phyloP scores from a whole-genome alignment of 92 coral and sea anemone species.

The Phenganax subtilis region DNA sequence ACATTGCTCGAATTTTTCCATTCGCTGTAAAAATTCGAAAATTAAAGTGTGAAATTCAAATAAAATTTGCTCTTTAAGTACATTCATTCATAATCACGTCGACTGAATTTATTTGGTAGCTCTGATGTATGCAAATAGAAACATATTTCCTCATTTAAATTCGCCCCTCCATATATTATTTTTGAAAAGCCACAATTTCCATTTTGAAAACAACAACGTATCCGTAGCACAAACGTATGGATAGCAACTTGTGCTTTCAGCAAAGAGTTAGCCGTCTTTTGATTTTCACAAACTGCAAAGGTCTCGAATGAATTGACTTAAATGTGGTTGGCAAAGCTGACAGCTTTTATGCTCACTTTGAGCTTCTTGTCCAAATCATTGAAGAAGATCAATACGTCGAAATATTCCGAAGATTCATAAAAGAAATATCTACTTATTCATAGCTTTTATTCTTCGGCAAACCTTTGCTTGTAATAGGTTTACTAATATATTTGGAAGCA shows the following conservation, averaged over 20 bases:
- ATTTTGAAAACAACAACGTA: conserved; percentile 27
- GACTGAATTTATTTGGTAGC: conserved; percentile 41
- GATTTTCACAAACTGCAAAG: not conserved
- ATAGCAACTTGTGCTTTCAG: not conserved
- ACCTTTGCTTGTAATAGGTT: not conserved
- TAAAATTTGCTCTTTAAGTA: conserved; percentile 10
- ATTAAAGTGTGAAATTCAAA: not conserved
- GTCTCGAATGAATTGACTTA: not conserved
- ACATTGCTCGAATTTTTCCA: not conserved
- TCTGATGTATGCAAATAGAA: conserved; percentile 99
- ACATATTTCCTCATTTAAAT: conserved; percentile 96
- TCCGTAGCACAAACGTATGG: not conserved
- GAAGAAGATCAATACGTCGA: conserved; percentile 3
- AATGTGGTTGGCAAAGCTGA: not conserved
- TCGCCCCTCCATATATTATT: conserved; percentile 88
- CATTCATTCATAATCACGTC: conserved; percentile 20
- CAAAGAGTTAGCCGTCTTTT: not conserved
- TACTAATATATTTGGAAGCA: not conserved
- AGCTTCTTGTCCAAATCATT: conserved; percentile 9
- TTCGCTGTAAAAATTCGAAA: not conserved
- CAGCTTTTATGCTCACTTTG: not conserved
- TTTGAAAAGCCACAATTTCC: conserved; percentile 47
- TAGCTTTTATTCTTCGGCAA: not conserved
- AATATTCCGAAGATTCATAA: not conserved
- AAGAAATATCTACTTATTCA: not conserved